Evolutionary conservation across 2,797 vertebrate species (phyloP).

Genomic region (Lophotriccus pileatus): DNA sequence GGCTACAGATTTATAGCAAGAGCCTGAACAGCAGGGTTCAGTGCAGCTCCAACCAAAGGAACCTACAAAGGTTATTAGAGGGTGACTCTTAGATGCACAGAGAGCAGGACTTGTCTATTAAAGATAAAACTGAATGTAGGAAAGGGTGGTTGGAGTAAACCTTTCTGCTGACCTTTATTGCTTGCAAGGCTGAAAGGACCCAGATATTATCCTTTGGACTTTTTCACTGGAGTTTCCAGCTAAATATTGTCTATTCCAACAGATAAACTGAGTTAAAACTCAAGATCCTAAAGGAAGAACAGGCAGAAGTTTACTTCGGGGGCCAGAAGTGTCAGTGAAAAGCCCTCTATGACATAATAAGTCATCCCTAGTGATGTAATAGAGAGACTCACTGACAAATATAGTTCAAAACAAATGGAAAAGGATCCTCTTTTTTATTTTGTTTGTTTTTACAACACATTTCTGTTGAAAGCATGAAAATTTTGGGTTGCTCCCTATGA

Average conservation of each 20-base stretch:
- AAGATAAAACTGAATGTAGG: constrained; percentile 36
- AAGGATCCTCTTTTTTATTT: not conserved
- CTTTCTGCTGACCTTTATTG: constrained; percentile 46
- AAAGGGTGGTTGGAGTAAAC: constrained; percentile 24
- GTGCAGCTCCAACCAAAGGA: constrained; percentile 43
- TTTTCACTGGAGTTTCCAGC: not conserved
- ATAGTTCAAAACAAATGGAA: not conserved
- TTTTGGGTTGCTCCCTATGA: constrained; percentile 14
- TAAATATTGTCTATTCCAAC: not conserved
- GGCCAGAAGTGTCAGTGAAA: not conserved
- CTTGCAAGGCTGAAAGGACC: not conserved
- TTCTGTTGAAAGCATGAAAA: constrained; percentile 40
- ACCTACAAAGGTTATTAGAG: constrained; percentile 57
- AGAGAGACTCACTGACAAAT: not conserved
- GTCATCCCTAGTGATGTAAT: not conserved
- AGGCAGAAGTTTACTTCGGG: not conserved
- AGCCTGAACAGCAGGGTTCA: constrained; percentile 48
- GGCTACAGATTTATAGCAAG: not conserved
- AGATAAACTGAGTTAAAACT: not conserved
- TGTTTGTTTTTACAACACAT: not conserved
- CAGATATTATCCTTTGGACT: not conserved
- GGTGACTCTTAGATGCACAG: constrained; percentile 25
- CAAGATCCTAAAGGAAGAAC: not conserved
- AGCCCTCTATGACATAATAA: not conserved
- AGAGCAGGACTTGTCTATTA: constrained; percentile 40